Base-by-base conservation (phyloP, 2,888 invertebrate species). In the Machimus rusticus region DNA sequence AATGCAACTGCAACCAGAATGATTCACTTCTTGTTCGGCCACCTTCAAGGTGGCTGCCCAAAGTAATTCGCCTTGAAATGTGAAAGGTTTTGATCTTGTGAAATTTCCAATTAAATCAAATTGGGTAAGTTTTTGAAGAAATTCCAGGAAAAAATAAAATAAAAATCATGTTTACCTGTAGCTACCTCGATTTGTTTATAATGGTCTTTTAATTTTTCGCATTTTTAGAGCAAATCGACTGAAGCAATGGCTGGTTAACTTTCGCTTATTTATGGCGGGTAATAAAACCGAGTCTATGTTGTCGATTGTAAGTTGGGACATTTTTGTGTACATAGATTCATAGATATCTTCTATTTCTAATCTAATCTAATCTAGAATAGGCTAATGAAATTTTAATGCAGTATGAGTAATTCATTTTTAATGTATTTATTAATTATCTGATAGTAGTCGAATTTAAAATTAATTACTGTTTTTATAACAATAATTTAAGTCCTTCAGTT, bases 21-120 rank as follows among this genome's bases (percentile, higher is more conserved):
- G 76, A 76, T 76, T 76, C 76, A 76, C 76, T 76, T 76, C n/a
- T 76, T 76, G 37, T 76, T 5, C 9, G 19, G 28, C 76, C 23
- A 39, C 43, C 43, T 78, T 78, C 46, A 23, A 37, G 43, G 77
- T 57, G 23, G 14, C 19, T 77, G 6, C 77, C 19, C n/a, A 31
- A 79, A 79, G 46, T 51, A 46, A 79, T 51, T 79, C 51, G 39
- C 79, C 79, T 79, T 79, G 79, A 79, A 31, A 51, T 51, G 79
- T 79, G 79, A 79, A 79, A 79, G 79, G 79, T 79, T 37, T 23
- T 66, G 28, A 23, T 74, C 34, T 76, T 76, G 19, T 76, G 76
- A 76, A 76, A 76, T 76, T 37, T 76, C 14, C 76, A 34, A 37
- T 76, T 34, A 76, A 76, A n/a, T n/a, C 66, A 19, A 66, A 66